Percentiles rank a stretch among this genome's conserved stretches.
phyloP scores from a whole-genome alignment of 2,113 vertebrate genomes.

The Stictonetta naevosa region DNA sequence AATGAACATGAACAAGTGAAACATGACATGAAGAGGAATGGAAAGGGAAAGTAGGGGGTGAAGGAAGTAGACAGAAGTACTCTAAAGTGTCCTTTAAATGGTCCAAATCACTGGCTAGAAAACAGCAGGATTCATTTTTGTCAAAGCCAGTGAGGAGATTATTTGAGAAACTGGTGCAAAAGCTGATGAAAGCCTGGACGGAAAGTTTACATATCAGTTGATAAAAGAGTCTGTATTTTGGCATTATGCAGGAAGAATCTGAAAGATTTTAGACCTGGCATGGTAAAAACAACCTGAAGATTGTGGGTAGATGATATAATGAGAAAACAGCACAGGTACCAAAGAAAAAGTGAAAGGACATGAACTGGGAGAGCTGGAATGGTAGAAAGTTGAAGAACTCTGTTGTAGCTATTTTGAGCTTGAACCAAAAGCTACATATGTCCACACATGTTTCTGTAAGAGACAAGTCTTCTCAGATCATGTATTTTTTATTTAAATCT shows the following conservation, averaged over 20 bases:
- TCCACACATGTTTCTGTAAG: background rate
- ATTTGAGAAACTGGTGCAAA: constrained; percentile 18
- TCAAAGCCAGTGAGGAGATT: background rate
- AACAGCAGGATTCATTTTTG: background rate
- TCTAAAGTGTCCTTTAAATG: background rate
- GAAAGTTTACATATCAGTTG: background rate
- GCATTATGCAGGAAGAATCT: background rate
- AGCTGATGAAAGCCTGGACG: background rate
- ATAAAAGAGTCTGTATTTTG: background rate
- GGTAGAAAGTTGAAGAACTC: background rate
- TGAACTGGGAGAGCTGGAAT: background rate
- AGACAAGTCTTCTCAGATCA: background rate
- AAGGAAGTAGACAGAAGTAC: background rate
- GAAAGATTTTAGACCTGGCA: background rate
- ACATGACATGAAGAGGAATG: background rate
- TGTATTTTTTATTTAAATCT: background rate
- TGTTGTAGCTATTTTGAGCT: background rate
- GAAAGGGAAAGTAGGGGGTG: background rate
- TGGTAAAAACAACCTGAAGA: background rate
- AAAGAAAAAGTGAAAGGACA: background rate
- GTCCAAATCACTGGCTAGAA: background rate
- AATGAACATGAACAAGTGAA: background rate
- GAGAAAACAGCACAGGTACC: background rate
- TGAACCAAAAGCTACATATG: background rate
- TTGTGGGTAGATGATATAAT: background rate